A percentile compares a stretch with the other conserved stretches of the same genome.
These are phyloP conservation scores for Oryzias javanicus DNA, from an alignment of 2,113 vertebrate species.

Conservation along the genomic window DNA sequence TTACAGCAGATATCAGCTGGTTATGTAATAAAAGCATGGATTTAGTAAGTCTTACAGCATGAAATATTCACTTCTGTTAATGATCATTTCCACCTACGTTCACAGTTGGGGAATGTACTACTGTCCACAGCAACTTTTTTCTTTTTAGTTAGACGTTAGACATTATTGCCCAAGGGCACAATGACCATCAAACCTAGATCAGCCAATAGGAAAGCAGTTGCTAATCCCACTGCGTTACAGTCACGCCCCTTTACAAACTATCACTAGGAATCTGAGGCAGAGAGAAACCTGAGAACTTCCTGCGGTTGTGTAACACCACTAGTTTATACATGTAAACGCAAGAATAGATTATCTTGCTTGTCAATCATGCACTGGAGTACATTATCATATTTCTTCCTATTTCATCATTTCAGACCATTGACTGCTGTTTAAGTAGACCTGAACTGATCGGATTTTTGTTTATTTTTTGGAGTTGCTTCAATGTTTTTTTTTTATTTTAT, in stretches of 20 bases:
- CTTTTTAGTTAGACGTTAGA: too few relatives aligned
- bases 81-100: too few relatives aligned
- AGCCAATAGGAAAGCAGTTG: conserved; percentile 10
- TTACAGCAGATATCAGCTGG: conserved; percentile 1
- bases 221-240: too few relatives aligned
- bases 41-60: background rate
- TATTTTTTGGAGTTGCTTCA: background rate
- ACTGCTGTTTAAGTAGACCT: conserved; percentile 2
- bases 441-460: background rate
- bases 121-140: too few relatives aligned
- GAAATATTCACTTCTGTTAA: too few relatives aligned
- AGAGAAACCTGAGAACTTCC: background rate
- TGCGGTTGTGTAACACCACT: conserved; percentile 9
- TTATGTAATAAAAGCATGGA: conserved; percentile 5
- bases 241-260: too few relatives aligned
- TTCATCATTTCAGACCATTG: conserved; percentile 44
- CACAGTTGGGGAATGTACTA: too few relatives aligned
- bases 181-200: background rate
- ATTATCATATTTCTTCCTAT: conserved; percentile 24
- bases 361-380: conserved; percentile 32
- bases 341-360: conserved; percentile 8
- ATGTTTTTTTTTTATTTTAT: conserved; percentile 6
- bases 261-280: too few relatives aligned
- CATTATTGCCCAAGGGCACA: too few relatives aligned
- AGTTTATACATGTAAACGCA: conserved; percentile 12